These are phyloP conservation scores for Tenebrosternarchus preto DNA, from an alignment of 2,113 vertebrate species.

Conservation along the genomic window DNA sequence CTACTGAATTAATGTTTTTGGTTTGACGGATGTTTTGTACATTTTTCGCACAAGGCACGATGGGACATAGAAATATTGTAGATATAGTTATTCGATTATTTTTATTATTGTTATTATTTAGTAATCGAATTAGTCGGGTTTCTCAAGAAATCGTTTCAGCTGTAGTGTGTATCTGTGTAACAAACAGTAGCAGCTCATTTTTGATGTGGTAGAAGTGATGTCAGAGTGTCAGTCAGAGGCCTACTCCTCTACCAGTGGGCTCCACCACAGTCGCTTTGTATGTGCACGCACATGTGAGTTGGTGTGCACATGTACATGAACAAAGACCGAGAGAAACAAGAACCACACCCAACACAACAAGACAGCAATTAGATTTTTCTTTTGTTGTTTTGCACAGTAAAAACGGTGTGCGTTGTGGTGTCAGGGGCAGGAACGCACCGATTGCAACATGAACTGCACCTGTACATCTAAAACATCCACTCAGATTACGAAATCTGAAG, in stretches of 20 bases:
- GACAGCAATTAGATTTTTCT: conserved; percentile 19
- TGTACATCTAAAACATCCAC: neutral
- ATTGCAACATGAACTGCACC: neutral
- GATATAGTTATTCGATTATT: too few relatives aligned
- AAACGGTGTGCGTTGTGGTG: neutral
- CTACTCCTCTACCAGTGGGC: conserved; percentile 6
- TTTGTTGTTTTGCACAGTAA: conserved; percentile 14
- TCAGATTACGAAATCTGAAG: neutral
- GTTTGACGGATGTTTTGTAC: too few relatives aligned
- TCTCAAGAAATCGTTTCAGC: too few relatives aligned
- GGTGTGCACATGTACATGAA: conserved; percentile 14
- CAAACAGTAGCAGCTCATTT: conserved; percentile 61
- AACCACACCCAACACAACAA: conserved; percentile 1
- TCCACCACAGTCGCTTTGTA: conserved; percentile 37
- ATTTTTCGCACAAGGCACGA: too few relatives aligned
- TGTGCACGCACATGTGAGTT: conserved; percentile 12
- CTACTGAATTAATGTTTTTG: too few relatives aligned
- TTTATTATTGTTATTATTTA: too few relatives aligned
- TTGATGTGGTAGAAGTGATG: conserved; percentile 68
- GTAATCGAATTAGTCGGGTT: too few relatives aligned
- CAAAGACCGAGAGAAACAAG: conserved; percentile 6
- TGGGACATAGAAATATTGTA: too few relatives aligned
- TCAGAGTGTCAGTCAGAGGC: conserved; percentile 64
- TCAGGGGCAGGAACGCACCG: neutral
- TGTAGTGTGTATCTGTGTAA: conserved; percentile 58